Percentiles rank a stretch among this genome's conserved stretches.
phyloP scores from a whole-genome alignment of 2,888 invertebrate genomes.

The Rhodophaea formosa region DNA sequence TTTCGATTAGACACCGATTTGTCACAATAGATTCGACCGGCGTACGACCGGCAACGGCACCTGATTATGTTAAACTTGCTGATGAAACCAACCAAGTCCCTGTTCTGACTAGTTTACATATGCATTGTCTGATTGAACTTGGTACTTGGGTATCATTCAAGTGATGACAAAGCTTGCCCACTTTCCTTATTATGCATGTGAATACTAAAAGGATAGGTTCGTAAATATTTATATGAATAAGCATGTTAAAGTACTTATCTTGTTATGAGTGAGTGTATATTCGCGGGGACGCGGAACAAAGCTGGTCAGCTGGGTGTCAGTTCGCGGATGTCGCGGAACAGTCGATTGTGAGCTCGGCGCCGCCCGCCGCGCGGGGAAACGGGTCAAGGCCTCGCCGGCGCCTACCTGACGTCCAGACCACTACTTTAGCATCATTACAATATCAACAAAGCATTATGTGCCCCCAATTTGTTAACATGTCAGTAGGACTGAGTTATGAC shows the following conservation, averaged over 20 bases:
- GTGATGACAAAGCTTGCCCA: not conserved
- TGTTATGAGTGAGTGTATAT: not conserved
- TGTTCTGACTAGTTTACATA: not conserved
- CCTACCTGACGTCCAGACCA: constrained; percentile 60
- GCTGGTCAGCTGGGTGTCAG: constrained; percentile 39
- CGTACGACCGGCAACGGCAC: not conserved
- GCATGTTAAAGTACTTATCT: not conserved
- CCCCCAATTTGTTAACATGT: constrained; percentile 14
- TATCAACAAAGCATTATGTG: constrained; percentile 25
- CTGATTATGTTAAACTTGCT: not conserved
- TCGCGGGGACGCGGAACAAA: constrained; percentile 18
- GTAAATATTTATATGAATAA: not conserved
- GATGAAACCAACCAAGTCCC: not conserved
- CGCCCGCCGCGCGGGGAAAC: constrained; percentile 49
- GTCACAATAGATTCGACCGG: constrained; percentile 5
- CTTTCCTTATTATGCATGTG: not conserved
- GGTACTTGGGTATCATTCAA: not conserved
- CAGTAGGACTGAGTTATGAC: constrained; percentile 15
- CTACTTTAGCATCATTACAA: constrained; percentile 40
- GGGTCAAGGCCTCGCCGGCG: constrained; percentile 72
- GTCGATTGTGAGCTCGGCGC: constrained; percentile 58
- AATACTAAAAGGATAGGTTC: not conserved
- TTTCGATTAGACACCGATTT: constrained; percentile 33
- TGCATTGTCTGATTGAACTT: not conserved
- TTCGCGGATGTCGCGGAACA: constrained; percentile 68